A percentile compares a stretch with the other conserved stretches of the same genome.
These are phyloP conservation scores for Candidula unifasciata DNA, from an alignment of 2,888 invertebrate species.

Conservation along the genomic window DNA sequence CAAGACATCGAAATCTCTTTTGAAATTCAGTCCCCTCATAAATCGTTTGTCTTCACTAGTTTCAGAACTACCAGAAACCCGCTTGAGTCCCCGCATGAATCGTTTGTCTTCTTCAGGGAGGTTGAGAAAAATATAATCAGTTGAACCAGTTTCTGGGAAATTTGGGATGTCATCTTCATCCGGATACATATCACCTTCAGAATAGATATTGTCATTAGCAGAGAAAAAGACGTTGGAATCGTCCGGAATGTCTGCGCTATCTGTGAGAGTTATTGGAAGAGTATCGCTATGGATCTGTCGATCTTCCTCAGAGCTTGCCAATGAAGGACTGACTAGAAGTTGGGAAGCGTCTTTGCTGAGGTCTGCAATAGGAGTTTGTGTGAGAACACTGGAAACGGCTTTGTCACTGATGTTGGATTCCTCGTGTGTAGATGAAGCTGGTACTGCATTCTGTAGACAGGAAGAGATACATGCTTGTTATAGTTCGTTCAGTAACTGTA, in stretches of 20 bases:
- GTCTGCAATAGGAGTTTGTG: background rate
- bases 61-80: background rate
- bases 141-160: background rate
- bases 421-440: background rate
- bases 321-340: background rate
- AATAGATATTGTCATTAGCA: background rate
- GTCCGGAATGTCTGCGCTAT: background rate
- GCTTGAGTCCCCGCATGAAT: slow-evolving; percentile 17
- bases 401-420: background rate
- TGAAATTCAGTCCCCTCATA: slow-evolving; percentile 35
- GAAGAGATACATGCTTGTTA: background rate
- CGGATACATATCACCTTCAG: background rate
- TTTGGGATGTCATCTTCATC: background rate
- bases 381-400: background rate
- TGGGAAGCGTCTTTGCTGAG: background rate
- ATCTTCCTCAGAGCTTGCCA: background rate
- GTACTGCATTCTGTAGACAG: background rate
- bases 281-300: too few species aligned
- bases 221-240: too few species aligned
- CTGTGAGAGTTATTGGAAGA: too few species aligned
- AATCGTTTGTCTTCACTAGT: slow-evolving; percentile 41
- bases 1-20: background rate
- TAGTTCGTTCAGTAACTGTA: too few species aligned
- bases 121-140: background rate
- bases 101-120: slow-evolving; percentile 11